A percentile compares a stretch with the other conserved stretches of the same genome.
Conservation (phyloP, 2,888 invertebrate genomes). For the Carabus problematicus region DNA sequence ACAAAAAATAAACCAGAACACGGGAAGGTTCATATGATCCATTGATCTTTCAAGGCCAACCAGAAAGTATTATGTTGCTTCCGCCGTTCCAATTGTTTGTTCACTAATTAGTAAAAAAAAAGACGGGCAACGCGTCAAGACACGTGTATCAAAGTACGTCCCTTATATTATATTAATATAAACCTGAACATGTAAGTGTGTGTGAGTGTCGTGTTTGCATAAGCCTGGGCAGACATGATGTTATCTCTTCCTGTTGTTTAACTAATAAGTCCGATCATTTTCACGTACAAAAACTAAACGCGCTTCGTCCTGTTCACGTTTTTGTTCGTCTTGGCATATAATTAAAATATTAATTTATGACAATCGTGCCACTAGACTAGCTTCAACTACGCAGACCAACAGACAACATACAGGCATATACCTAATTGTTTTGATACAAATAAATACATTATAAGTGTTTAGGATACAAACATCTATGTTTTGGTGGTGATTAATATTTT, state of each 20-base stretch:
- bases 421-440: no score
- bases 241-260: slow-evolving; percentile 16
- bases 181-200: not conserved
- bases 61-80: slow-evolving; percentile 27
- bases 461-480: no score
- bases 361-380: no score
- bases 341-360: slow-evolving; percentile 24
- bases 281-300: slow-evolving; percentile 3
- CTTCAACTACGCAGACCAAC: no score
- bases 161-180: not conserved
- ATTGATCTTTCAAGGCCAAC: slow-evolving; percentile 20
- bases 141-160: slow-evolving; percentile 13
- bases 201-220: not conserved
- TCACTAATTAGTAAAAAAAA: slow-evolving; percentile 38
- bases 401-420: no score
- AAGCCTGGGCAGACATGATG: not conserved
- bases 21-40: slow-evolving; percentile 2
- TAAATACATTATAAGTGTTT: no score
- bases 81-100: slow-evolving; percentile 31
- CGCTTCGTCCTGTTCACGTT: slow-evolving; percentile 10
- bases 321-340: slow-evolving; percentile 14
- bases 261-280: slow-evolving; percentile 12
- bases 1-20: no score
- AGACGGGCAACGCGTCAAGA: not conserved
- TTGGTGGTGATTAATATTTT: no score